Evolutionary conservation across 2,797 vertebrate genomes (phyloP), one percentile per base, ranked within the genome.

Genomic region (Acrocephalus scirpaceus): DNA sequence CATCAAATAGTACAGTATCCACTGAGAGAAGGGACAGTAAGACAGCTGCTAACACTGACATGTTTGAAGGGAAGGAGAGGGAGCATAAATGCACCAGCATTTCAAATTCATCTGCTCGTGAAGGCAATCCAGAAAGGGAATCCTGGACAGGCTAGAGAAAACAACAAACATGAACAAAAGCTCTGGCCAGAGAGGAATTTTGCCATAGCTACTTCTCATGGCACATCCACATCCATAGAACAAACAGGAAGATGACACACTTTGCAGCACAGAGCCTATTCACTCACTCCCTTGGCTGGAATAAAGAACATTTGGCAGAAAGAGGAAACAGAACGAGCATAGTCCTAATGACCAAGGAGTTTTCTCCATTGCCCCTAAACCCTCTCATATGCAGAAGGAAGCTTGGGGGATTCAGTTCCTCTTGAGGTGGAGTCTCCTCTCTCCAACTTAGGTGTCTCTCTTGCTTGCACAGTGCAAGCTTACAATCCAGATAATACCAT

Each of bases 41-140:
- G 67, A 84, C 82, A 95, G 89, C 94, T 97, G 95, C 65, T 91
- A 95, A 87, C 16, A 5, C 78, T 45, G 29, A 51, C 57, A 72
- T 48, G 38, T 75, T 88, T 57, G 22, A 78, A 51, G 42, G 22
- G 38, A 87, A 86, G 51, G 34, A 79, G 32, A 81, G 25, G 0
- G 7, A 83, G 19, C 10, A 61, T 34, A 88, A 91, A 79, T 29
- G 27, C 57, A 50, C 9, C 80, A 57, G 40, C 45, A 56, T 60
- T 93, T 84, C 65, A 32, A 64, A 71, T 38, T 27, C 16, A n/a
- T 19, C 34, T 3, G 0, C 30, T 54, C 4, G 0, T 3, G 15
- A 84, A 64, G 22, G 30, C 70, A 73, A 61, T 25, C 27, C 64
- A 56, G 27, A 78, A 60, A 4, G 11, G 11, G 16, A 25, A 71